Base-by-base conservation (phyloP, 2,797 vertebrate genomes). In the Typhlichthys subterraneus region DNA sequence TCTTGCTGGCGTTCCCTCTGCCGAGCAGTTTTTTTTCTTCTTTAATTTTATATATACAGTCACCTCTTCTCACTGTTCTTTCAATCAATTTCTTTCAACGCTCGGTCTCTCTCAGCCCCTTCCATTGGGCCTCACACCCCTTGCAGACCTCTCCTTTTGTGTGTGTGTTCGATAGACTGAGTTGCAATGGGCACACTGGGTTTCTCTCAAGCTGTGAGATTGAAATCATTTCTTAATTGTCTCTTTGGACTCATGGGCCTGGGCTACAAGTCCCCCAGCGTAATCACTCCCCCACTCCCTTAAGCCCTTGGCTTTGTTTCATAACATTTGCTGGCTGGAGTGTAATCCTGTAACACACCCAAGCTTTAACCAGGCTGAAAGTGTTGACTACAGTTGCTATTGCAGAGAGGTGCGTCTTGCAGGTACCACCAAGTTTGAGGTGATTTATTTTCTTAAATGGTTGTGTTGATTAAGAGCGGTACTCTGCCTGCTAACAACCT, bases 221-320 rank as follows among this genome's bases (percentile, higher is more conserved):
- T 79, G 84, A 85, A 88, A 89, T 87, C 53, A 85, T 82, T 87
- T 81, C 82, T 80, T 89, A 85, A 86, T 85, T 88, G 67, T 71
- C 67, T 70, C 63, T 76, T 79, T 82, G 57, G 72, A 74, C 82
- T 82, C 74, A 62, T 65, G 67, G 71, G 75, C 15, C 52, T 12
- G 12, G 49, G 14, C 51, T 71, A 61, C 73, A 64, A 76, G 73
- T 79, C 77, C 69, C 61, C 52, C 17, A 81, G 76, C 82, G 77
- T 69, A 68, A 80, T 76, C 70, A 83, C 77, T 80, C 81, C 77
- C 75, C 72, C 33, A 17, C 38, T n/a, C 15, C n/a, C 64, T 31
- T 62, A 71, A 81, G 86, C 70, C 50, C 69, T 69, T 69, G 77
- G 82, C 75, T 90, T 87, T 85, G 81, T 86, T 88, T 87, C 65